Evolutionary conservation across 1,140 invertebrate species (phyloP), one percentile per base, ranked within the genome.

Genomic region (Maconellicoccus hirsutus): DNA sequence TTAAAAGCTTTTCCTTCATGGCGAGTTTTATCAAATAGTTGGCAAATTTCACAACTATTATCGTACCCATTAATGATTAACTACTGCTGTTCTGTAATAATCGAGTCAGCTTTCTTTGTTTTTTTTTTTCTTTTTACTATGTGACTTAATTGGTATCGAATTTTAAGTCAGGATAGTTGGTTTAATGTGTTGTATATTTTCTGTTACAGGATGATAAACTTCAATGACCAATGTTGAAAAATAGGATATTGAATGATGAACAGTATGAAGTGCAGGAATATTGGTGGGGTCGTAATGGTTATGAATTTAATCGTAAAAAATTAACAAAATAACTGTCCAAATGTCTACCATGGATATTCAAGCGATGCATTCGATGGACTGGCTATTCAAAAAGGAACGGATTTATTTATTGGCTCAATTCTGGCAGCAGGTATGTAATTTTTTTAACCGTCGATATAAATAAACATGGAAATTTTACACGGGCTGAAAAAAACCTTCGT

Each of bases 321-420:
- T 52, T 52, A 16, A 16, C 16, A 25, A 66, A 25, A 66, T 4
- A 10, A 22, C 22, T 16, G 22, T 23, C 61, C 61, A 6, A 12
- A 66, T 66, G 61, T 66, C 61, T 66, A 66, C 61, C 22, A 79
- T 84, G 77, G 86, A 87, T 81, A 85, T 89, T 78, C 87, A 89
- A 83, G 86, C 89, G 81, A 89, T 92, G 85, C 90, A 92, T 84
- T 91, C 90, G 80, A 92, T 93, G 90, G 91, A 94, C 84, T 93
- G 91, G 91, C 86, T 94, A 80, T 92, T 93, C 85, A 93, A 93
- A 85, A 94, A 93, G 83, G 91, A 93, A 84, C 85, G 89, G 82
- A 92, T 93, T 82, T 92, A 92, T 84, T 84, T 93, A 78, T 86
- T 94, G 79, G 91, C 89, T 78, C 91, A 93, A 81, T 93, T 93